phyloP scores from a whole-genome alignment of 2,113 vertebrate species.

The Anarhynchus alexandrinus region DNA sequence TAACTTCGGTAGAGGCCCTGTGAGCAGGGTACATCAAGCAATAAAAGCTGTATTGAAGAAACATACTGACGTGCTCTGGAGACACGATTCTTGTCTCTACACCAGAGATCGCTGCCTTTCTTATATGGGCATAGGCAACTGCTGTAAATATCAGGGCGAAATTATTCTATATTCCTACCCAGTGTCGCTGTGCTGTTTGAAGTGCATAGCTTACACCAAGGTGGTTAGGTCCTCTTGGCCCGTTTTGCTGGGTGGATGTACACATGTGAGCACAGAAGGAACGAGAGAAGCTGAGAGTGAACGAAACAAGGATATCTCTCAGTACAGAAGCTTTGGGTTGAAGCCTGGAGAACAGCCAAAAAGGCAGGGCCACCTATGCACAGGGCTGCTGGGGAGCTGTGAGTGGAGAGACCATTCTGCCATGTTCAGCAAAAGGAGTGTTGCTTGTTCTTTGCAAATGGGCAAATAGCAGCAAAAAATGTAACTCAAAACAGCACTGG shows the following conservation, averaged over 20 bases:
- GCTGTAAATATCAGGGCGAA: neutral
- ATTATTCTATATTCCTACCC: neutral
- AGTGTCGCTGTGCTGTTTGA: neutral
- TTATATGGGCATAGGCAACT: neutral
- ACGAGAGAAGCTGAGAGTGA: neutral
- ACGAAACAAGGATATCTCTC: neutral
- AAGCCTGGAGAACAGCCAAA: neutral
- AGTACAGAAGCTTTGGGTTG: neutral
- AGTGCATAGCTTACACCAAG: neutral
- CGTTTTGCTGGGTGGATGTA: rapidly evolving
- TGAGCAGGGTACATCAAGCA: neutral
- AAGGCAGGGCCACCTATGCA: neutral
- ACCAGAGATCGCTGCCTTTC: neutral
- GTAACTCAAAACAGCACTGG: neutral
- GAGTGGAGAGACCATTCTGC: neutral
- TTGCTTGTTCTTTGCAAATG: neutral
- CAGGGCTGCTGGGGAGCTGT: neutral
- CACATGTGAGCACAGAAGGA: neutral
- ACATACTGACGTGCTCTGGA: neutral
- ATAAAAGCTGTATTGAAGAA: neutral
- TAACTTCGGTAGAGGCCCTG: neutral
- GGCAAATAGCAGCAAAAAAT: neutral
- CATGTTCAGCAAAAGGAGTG: rapidly evolving
- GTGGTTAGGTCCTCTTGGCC: neutral
- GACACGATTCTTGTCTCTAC: neutral